Percentiles rank a stretch among this genome's conserved stretches.
These are phyloP conservation scores for Nasonia giraulti DNA, from an alignment of 1,140 invertebrate genomes.

Conservation along the genomic window DNA sequence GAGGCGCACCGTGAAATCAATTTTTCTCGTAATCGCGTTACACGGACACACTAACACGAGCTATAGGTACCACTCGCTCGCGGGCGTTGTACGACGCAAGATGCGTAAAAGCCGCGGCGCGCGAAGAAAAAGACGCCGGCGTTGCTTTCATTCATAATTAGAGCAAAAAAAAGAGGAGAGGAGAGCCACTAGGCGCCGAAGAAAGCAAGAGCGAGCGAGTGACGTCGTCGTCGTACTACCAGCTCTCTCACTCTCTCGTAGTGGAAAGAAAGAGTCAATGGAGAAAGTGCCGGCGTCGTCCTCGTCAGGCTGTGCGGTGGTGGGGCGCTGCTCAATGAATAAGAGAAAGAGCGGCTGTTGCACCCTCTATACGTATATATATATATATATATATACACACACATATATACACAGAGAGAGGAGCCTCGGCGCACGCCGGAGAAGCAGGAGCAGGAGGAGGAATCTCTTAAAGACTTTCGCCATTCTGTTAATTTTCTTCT, in stretches of 20 bases:
- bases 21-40: constrained; percentile 18
- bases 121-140: constrained; percentile 50
- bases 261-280: constrained; percentile 75
- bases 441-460: not conserved
- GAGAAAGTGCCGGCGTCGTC: constrained; percentile 67
- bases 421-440: not conserved
- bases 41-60: not conserved
- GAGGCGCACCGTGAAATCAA: constrained; percentile 16
- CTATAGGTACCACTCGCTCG: too few relatives aligned
- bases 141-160: constrained; percentile 75
- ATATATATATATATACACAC: too few relatives aligned
- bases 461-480: constrained; percentile 71
- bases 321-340: constrained; percentile 71
- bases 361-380: constrained; percentile 42
- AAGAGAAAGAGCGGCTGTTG: constrained; percentile 61
- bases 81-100: not conserved
- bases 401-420: too few relatives aligned
- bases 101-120: constrained; percentile 4
- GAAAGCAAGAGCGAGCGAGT: constrained; percentile 53
- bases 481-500: constrained; percentile 73
- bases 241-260: constrained; percentile 57
- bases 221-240: constrained; percentile 56
- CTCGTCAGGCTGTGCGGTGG: constrained; percentile 39
- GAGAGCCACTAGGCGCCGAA: constrained; percentile 41
- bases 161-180: constrained; percentile 66